phyloP scores from a whole-genome alignment of 2,113 vertebrate species.

The Gobio gobio region DNA sequence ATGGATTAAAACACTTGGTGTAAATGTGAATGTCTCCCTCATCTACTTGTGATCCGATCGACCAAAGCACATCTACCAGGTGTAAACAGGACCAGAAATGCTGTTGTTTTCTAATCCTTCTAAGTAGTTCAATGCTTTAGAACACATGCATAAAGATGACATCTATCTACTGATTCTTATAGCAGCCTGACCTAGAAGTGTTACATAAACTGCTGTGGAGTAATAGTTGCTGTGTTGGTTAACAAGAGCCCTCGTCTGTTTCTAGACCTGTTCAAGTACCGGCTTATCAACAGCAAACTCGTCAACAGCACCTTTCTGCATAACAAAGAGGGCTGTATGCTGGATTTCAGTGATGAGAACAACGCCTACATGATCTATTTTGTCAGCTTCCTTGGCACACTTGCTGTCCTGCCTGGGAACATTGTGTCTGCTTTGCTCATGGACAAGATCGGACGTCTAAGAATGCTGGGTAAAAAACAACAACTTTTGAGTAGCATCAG shows the following conservation, averaged over 20 bases:
- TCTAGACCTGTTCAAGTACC: slow-evolving; percentile 94
- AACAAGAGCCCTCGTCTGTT: background rate
- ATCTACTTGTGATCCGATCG: no score
- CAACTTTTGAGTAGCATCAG: background rate
- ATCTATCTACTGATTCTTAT: background rate
- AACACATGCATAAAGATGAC: background rate
- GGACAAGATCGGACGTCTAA: slow-evolving; percentile 96
- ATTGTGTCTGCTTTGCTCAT: slow-evolving; percentile 96
- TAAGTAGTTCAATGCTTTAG: background rate
- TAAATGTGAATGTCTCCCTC: no score
- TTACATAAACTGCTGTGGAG: background rate
- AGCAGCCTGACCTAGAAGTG: background rate
- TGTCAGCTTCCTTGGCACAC: slow-evolving; percentile 94
- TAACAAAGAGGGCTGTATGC: slow-evolving; percentile 95
- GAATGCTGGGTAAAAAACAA: slow-evolving; percentile 87
- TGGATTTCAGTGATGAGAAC: slow-evolving; percentile 93
- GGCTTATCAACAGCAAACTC: slow-evolving; percentile 89
- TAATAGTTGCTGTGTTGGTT: background rate
- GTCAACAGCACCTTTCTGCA: slow-evolving; percentile 96
- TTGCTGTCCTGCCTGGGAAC: slow-evolving; percentile 95
- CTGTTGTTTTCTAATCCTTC: background rate
- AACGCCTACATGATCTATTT: slow-evolving; percentile 99
- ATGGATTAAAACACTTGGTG: no score
- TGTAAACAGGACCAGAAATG: background rate
- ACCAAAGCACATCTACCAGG: no score